These are phyloP conservation scores for Macrobrachium rosenbergii DNA, from an alignment of 1,140 invertebrate genomes.

Conservation along the genomic window DNA sequence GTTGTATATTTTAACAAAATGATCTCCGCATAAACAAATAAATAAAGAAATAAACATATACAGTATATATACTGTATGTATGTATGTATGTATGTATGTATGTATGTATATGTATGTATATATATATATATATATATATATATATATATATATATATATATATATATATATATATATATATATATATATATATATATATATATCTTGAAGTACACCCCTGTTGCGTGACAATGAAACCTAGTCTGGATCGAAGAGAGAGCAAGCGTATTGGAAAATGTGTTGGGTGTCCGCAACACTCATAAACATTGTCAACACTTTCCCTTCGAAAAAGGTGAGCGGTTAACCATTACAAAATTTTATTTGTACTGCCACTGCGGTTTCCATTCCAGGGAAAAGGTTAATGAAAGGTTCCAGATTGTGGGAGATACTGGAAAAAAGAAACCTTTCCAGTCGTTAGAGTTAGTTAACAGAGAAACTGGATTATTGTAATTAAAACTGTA, in stretches of 20 bases:
- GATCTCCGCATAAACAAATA: not conserved
- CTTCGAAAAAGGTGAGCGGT: too few species aligned
- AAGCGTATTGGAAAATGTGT: not conserved
- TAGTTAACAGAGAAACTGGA: too few species aligned
- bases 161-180: not conserved
- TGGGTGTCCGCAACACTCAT: too few species aligned
- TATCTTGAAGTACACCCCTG: not conserved
- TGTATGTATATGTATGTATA: not conserved
- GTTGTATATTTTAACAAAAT: not conserved
- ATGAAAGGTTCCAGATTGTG: too few species aligned
- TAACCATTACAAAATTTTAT: too few species aligned
- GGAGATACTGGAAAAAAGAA: too few species aligned
- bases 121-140: not conserved
- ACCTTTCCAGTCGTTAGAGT: too few species aligned
- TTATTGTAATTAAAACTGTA: too few species aligned
- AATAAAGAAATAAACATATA: not conserved
- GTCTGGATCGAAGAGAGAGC: not conserved
- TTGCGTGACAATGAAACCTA: not conserved
- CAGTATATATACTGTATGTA: not conserved
- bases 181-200: not conserved
- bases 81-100: not conserved
- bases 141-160: constrained; percentile 4
- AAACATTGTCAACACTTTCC: too few species aligned
- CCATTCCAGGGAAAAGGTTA: too few species aligned
- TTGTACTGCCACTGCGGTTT: too few species aligned